These are phyloP conservation scores for Heteractis magnifica DNA, from an alignment of 92 coral and sea anemone genomes.

Conservation along the genomic window DNA sequence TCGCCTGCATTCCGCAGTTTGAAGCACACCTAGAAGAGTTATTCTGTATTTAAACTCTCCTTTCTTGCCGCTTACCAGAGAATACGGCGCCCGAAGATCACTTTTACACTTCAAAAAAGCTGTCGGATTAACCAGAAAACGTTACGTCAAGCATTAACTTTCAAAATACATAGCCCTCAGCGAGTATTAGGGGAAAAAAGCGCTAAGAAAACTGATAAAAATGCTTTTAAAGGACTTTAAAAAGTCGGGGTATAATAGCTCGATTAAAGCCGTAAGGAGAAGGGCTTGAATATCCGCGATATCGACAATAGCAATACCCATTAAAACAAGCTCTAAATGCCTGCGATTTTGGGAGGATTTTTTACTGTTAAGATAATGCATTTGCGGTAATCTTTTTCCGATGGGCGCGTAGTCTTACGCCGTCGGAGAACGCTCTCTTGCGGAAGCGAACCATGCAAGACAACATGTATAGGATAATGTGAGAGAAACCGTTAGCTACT, in stretches of 20 bases:
- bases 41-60: not conserved
- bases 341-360: not conserved
- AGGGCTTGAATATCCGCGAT: not conserved
- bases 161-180: slow-evolving; percentile 6
- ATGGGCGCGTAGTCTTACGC: not conserved
- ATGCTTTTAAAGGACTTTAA: slow-evolving; percentile 9
- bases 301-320: not conserved
- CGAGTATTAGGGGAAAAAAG: not conserved
- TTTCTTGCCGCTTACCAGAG: not conserved
- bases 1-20: not conserved
- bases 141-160: not conserved
- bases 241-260: not conserved
- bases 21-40: not conserved
- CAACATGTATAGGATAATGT: not conserved
- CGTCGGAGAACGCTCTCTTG: too few species aligned
- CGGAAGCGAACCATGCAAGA: not conserved
- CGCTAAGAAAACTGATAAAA: not conserved
- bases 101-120: not conserved
- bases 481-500: not conserved
- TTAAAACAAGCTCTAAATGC: not conserved
- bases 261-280: slow-evolving; percentile 3
- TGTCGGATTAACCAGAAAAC: not conserved
- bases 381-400: not conserved
- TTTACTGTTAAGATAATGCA: not conserved
- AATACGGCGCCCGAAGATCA: not conserved